A percentile compares a stretch with the other conserved stretches of the same genome.
Evolutionary conservation across 2,888 invertebrate species (phyloP).

Genomic region (Polyommatus icarus): DNA sequence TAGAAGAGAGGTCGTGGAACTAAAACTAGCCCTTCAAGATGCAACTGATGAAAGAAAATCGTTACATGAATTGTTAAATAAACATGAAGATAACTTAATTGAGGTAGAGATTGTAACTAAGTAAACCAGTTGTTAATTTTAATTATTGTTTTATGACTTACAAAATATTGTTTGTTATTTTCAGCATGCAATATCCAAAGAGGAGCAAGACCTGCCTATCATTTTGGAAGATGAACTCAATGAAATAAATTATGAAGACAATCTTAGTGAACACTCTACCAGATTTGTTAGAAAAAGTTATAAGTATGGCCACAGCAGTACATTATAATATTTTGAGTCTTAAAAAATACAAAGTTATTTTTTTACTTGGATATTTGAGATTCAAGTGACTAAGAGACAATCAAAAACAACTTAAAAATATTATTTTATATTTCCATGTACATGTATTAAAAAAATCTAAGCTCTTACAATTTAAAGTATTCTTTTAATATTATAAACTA

Average conservation of each 20-base stretch:
- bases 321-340: conserved; percentile 49
- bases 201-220: conserved; percentile 62
- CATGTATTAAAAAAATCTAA: conserved; percentile 25
- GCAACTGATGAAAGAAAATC: conserved; percentile 82
- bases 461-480: conserved; percentile 19
- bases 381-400: not conserved
- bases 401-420: conserved; percentile 15
- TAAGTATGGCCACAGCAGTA: conserved; percentile 64
- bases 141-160: not conserved
- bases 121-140: not conserved
- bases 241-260: conserved; percentile 70
- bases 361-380: not conserved
- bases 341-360: not conserved
- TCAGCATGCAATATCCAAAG: conserved; percentile 57
- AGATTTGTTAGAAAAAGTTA: conserved; percentile 56
- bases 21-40: conserved; percentile 83
- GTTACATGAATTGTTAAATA: conserved; percentile 75
- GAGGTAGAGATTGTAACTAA: conserved; percentile 51
- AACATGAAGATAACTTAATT: conserved; percentile 55
- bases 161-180: conserved; percentile 42
- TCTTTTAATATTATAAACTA: not conserved
- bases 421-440: conserved; percentile 14
- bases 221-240: conserved; percentile 66
- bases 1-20: conserved; percentile 84
- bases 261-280: conserved; percentile 55